phyloP scores from a whole-genome alignment of 30 jellyfish, hydroid and myxozoan genomes.

The Aurelia sp. region DNA sequence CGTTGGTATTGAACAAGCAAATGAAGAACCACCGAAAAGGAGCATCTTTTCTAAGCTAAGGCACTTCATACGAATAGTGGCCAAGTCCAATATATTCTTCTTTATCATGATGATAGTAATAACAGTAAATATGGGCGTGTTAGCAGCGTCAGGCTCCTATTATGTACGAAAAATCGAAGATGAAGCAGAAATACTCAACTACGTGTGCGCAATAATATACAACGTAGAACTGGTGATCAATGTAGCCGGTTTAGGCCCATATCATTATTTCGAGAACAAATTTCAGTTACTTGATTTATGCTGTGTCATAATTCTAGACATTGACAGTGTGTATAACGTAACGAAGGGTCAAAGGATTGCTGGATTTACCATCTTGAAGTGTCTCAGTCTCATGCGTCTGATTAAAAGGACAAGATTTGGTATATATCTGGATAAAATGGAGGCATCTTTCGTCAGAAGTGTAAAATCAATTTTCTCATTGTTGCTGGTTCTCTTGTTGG shows the following conservation, averaged over 20 bases:
- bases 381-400: slow-evolving; percentile 61
- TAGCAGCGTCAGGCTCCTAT: not conserved
- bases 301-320: slow-evolving; percentile 8
- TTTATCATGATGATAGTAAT: slow-evolving; percentile 14
- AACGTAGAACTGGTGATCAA: slow-evolving; percentile 43
- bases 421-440: slow-evolving; percentile 50
- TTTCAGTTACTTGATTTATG: slow-evolving; percentile 25
- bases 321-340: slow-evolving; percentile 29
- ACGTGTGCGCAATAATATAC: slow-evolving; percentile 9
- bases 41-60: no score
- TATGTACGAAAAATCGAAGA: not conserved
- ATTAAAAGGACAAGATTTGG: slow-evolving; percentile 67
- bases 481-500: slow-evolving; percentile 55
- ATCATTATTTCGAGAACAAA: not conserved
- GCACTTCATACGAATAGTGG: not conserved
- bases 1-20: no score
- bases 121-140: slow-evolving; percentile 17
- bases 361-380: slow-evolving; percentile 65
- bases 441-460: slow-evolving; percentile 60
- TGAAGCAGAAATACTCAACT: slow-evolving; percentile 17
- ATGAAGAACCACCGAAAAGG: no score
- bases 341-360: slow-evolving; percentile 6
- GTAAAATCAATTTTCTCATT: slow-evolving; percentile 61
- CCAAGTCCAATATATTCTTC: slow-evolving; percentile 43
- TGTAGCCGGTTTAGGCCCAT: slow-evolving; percentile 43